Conservation (phyloP, 2,797 vertebrate species). For the Ctenosaura bakeri region DNA sequence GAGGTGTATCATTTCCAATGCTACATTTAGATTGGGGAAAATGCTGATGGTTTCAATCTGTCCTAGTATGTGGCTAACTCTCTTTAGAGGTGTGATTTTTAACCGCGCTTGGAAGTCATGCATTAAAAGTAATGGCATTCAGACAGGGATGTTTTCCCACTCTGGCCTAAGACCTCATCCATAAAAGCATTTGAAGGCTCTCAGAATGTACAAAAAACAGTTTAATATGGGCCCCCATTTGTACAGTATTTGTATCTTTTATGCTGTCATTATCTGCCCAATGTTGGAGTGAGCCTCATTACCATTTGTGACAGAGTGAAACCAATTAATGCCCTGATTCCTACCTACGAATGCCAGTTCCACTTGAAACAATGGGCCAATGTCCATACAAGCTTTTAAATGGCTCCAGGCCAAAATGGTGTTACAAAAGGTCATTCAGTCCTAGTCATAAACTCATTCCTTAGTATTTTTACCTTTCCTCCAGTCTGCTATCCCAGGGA, state of each 20-base stretch:
- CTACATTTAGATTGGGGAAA: background rate
- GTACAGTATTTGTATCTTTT: background rate
- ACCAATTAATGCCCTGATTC: conserved; percentile 6
- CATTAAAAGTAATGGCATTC: no score
- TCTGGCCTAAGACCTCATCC: background rate
- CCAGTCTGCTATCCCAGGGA: background rate
- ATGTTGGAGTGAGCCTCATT: background rate
- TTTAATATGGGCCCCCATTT: background rate
- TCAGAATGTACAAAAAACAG: background rate
- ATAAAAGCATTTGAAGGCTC: background rate
- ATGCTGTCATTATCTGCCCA: background rate
- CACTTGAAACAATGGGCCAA: conserved; percentile 21
- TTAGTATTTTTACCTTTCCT: background rate
- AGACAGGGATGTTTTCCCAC: background rate
- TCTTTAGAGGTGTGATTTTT: background rate
- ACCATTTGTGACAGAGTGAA: background rate
- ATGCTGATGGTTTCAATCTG: no score
- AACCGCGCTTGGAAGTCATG: no score
- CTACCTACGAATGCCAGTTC: background rate
- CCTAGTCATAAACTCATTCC: conserved; percentile 8
- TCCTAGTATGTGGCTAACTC: no score
- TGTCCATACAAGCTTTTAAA: conserved; percentile 23
- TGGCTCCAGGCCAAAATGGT: conserved; percentile 27
- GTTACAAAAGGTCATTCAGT: conserved; percentile 31
- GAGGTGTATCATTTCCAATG: background rate